A percentile compares a stretch with the other conserved stretches of the same genome.
These are phyloP conservation scores for Somateria mollissima DNA, from an alignment of 2,797 vertebrate species.

Conservation along the genomic window DNA sequence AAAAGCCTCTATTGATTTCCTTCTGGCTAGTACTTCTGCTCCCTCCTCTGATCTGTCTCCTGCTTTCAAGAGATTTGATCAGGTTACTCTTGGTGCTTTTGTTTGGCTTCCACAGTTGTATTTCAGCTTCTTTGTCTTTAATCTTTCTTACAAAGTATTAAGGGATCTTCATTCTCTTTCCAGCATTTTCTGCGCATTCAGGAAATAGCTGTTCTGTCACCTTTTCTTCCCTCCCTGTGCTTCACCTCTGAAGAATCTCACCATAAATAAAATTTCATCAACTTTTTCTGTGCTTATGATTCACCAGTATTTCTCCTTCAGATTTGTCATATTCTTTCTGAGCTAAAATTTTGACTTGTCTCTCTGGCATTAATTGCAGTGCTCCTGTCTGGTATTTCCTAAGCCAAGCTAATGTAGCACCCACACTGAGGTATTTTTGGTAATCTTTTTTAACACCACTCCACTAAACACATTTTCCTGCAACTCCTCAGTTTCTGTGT, in stretches of 20 bases:
- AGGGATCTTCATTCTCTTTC: not conserved
- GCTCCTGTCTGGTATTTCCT: slow-evolving; percentile 27
- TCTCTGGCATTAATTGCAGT: not conserved
- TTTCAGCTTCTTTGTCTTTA: not conserved
- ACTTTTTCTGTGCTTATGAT: slow-evolving; percentile 13
- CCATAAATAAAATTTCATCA: not conserved
- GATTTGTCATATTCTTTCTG: not conserved
- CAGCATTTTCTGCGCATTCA: slow-evolving; percentile 2
- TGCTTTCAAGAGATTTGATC: not conserved
- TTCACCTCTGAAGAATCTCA: not conserved
- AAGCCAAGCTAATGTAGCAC: not conserved
- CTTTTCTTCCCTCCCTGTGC: not conserved
- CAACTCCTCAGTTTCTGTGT: not conserved
- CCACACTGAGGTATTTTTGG: slow-evolving; percentile 43
- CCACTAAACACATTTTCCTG: slow-evolving; percentile 22
- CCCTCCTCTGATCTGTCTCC: not conserved
- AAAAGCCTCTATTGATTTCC: not conserved
- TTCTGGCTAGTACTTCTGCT: not conserved
- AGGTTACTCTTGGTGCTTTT: slow-evolving; percentile 9
- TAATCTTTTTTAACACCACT: slow-evolving; percentile 14
- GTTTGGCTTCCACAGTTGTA: not conserved
- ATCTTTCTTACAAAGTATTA: not conserved
- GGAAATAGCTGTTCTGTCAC: not conserved
- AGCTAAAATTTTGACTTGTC: not conserved
- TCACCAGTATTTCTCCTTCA: slow-evolving; percentile 37